phyloP scores from a whole-genome alignment of 2,113 vertebrate genomes.

The Chaenocephalus aceratus region DNA sequence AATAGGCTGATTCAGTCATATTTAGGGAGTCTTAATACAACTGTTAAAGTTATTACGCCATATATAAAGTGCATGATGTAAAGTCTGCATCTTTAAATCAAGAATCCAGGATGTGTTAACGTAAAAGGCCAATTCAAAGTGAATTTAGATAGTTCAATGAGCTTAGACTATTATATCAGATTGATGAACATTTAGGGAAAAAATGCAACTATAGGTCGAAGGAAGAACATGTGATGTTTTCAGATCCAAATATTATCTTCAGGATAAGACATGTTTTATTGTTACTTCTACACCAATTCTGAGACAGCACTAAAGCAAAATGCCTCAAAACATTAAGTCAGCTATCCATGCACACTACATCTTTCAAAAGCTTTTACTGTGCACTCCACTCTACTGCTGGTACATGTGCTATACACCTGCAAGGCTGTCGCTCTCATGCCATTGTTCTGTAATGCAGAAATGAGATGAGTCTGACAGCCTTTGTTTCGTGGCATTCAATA shows the following conservation, averaged over 20 bases:
- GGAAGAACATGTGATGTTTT: constrained; percentile 10
- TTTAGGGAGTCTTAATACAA: neutral
- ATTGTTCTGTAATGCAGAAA: constrained; percentile 47
- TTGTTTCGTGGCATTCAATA: constrained; percentile 50
- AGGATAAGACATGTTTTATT: constrained; percentile 4
- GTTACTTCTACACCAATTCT: neutral
- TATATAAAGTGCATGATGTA: neutral
- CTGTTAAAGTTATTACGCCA: neutral
- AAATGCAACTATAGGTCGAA: neutral
- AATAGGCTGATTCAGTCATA: no score
- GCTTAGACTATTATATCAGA: neutral
- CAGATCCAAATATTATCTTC: neutral
- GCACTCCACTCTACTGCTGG: constrained; percentile 43
- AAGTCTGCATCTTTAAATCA: neutral
- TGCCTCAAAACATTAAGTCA: neutral
- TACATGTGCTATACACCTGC: constrained; percentile 49
- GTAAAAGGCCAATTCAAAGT: neutral
- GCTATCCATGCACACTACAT: constrained; percentile 2
- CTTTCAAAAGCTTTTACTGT: constrained; percentile 12
- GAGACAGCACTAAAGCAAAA: neutral
- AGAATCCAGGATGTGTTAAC: neutral
- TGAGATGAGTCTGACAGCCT: constrained; percentile 53
- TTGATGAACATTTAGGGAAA: neutral
- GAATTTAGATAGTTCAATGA: neutral
- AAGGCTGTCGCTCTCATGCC: constrained; percentile 46